Conservation (phyloP, 2,797 vertebrate species). For the Artibeus jamaicensis region DNA sequence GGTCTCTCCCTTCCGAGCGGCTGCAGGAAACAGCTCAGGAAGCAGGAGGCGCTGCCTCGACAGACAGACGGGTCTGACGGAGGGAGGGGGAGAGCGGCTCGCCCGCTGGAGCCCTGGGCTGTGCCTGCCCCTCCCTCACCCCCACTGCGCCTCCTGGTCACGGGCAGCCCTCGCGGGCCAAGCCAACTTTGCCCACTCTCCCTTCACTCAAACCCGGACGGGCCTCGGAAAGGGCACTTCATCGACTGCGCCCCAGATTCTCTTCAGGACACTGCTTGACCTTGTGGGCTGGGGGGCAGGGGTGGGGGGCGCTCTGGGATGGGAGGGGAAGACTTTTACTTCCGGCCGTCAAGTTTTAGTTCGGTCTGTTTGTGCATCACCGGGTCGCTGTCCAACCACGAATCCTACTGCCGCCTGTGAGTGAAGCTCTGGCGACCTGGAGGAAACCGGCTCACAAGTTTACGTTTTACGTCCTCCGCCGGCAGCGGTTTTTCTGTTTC, state of each 20-base stretch:
- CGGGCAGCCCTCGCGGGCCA: neutral
- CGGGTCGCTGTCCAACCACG: neutral
- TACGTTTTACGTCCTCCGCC: neutral
- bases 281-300: too few species aligned
- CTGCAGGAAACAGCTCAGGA: neutral
- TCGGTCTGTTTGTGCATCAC: neutral
- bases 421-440: too few species aligned
- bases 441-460: neutral
- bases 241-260: too few species aligned
- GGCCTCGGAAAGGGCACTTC: neutral
- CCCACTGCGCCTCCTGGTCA: neutral
- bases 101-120: neutral
- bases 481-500: neutral
- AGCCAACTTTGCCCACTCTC: neutral
- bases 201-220: neutral
- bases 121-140: neutral
- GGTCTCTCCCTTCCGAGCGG: neutral
- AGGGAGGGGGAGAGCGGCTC: neutral
- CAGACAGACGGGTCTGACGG: accelerated
- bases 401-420: neutral
- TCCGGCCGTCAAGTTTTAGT: neutral
- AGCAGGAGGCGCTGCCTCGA: neutral
- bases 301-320: neutral
- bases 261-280: neutral
- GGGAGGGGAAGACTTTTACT: too few species aligned